Base-by-base conservation (phyloP, 2,113 vertebrate genomes). In the Puma concolor region DNA sequence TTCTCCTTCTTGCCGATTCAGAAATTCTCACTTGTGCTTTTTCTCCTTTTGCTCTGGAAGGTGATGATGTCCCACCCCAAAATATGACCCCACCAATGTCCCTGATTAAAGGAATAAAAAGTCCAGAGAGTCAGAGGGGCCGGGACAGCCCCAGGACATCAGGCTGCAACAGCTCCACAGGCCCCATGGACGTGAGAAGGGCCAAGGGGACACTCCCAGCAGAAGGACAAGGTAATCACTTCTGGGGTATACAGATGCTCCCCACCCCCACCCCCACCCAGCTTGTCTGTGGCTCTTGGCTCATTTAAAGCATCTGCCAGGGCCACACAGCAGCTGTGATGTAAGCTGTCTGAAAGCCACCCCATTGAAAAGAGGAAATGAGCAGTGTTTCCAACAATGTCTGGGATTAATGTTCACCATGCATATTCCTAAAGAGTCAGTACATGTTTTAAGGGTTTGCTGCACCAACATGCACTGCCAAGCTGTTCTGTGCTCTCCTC, bases 171-270 rank as follows among this genome's bases (percentile, higher is more conserved):
- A 25, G 79, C 54, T 19, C 86, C 54, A 66, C 72, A 92, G 23
- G 63, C 95, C 25, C 21, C 82, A 88, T 1, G 1, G 66, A 79
- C 1, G 5, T 25, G 91, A 96, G 8, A 97, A 54, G 7, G 93
- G 97, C 23, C 74, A 29, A 4, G 87, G 98, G 1, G 36, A 85
- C 19, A 29, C 92, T 99, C 17, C 98, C 98, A 17, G 97, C 98
- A 94, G 96, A 98, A 86, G 96, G 97, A 84, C 98, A 98, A 99
- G 98, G 99, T 99, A 98, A 92, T 60, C 77, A 38, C n/a, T n/a
- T 52, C 31, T 0, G 0, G 38, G 31, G 67, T 31, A 0, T 9
- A 4, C 5, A 38, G 63, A 36, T 31, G 33, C 25, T 29, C 25
- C 41, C 25, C 11, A 41, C 72, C 72, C 71, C 23, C 60, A 63